Base-by-base conservation (phyloP, 2,888 invertebrate species). In the Adelphocoris suturalis region DNA sequence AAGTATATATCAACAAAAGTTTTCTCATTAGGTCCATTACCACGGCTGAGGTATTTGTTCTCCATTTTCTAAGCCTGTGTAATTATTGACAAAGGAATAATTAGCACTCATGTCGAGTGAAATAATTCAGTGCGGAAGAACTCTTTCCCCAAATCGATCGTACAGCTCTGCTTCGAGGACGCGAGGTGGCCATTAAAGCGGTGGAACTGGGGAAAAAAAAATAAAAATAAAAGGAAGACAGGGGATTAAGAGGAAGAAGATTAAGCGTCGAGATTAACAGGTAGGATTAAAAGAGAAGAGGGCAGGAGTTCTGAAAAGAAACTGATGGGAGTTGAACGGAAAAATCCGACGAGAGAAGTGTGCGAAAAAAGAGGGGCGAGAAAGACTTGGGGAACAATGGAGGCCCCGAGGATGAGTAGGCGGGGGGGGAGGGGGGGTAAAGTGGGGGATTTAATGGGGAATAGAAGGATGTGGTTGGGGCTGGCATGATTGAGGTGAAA, bases 201-300 rank as follows among this genome's bases (percentile, higher is more conserved):
- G 16, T 16, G 61, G 16, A 9, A n/a, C 61, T 61, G 61, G 61
- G 16, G 37, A 7, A 37, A 37, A 37, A 37, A 19, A 61, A n/a
- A 19, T 14, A n/a, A 19, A 57, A 19, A 61, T 9, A n/a, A 61
- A n/a, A 61, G 61, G 19, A n/a, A 14, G 16, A 61, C 61, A 19
- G 61, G 61, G 61, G 61, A 61, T 61, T 61, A 61, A 61, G 61
- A 61, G 61, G 61, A 61, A 61, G 61, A 61, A 61, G 61, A 61
- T 61, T 16, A 61, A 61, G 61, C 61, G 61, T 61, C 61, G 61
- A 61, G 61, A 61, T 61, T 61, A 61, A 61, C 61, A 61, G 61
- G 61, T 61, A 19, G 61, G 61, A 61, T 61, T 61, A 19, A 61
- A 19, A 61, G 61, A n/a, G 61, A 19, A 19, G 61, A 61, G 61